Percentiles rank a stretch among this genome's conserved stretches.
Conservation (phyloP, 2,113 vertebrate species). For the Rousettus leschenaultii region DNA sequence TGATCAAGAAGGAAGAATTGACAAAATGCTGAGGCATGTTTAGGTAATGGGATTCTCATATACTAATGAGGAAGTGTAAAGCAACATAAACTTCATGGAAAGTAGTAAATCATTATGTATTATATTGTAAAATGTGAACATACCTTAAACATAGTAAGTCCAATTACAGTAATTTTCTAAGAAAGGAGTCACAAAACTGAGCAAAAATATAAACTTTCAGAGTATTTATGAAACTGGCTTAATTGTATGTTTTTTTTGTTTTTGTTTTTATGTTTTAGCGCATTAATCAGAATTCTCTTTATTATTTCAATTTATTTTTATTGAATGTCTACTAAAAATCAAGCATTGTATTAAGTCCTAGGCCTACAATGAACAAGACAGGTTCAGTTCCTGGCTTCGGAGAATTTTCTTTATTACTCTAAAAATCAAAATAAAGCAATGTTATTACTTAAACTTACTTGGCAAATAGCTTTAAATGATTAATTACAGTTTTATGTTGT, state of each 20-base stretch:
- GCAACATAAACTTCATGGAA: neutral
- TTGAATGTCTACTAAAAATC: neutral
- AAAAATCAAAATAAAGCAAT: neutral
- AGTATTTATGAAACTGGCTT: neutral
- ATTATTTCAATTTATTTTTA: neutral
- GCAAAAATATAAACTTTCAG: neutral
- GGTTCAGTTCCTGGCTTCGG: neutral
- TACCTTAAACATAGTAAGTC: neutral
- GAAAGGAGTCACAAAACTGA: neutral
- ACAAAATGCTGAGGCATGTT: neutral
- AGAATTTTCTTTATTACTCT: neutral
- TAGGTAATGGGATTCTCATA: neutral
- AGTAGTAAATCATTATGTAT: neutral
- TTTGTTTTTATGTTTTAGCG: neutral
- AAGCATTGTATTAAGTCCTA: neutral
- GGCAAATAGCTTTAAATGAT: neutral
- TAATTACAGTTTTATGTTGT: neutral
- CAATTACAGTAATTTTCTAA: neutral
- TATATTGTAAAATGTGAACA: neutral
- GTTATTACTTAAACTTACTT: neutral
- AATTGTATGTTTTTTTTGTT: neutral
- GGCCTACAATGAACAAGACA: neutral
- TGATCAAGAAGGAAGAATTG: neutral
- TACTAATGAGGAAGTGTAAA: neutral
- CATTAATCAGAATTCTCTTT: neutral